phyloP scores from a whole-genome alignment of 2,113 vertebrate species.

The Barnardius zonarius region DNA sequence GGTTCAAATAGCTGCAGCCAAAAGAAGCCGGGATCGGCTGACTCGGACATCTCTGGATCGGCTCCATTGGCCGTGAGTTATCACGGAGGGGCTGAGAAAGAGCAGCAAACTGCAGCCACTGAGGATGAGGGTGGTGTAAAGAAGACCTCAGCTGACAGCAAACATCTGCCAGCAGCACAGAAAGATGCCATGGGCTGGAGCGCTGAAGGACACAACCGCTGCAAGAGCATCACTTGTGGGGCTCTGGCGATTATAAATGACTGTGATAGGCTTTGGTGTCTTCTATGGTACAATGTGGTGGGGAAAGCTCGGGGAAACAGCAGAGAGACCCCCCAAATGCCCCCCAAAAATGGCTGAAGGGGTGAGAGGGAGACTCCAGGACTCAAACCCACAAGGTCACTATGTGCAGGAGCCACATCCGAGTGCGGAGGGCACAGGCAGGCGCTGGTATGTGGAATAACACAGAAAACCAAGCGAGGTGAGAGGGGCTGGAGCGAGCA shows the following conservation, averaged over 20 bases:
- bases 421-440: neutral
- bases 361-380: neutral
- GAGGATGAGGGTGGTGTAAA: neutral
- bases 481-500: neutral
- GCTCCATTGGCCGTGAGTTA: neutral
- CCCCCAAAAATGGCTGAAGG: neutral
- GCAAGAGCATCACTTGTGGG: neutral
- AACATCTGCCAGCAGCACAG: too few species aligned
- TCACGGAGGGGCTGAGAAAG: neutral
- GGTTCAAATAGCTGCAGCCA: neutral
- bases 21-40: neutral
- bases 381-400: neutral
- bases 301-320: neutral
- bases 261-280: accelerated
- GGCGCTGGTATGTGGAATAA: neutral
- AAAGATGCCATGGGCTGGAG: neutral
- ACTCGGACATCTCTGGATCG: neutral
- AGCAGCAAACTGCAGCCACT: neutral
- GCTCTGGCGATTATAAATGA: neutral
- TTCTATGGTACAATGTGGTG: accelerated
- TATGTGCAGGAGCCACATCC: neutral
- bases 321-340: neutral
- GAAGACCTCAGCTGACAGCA: neutral
- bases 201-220: accelerated
- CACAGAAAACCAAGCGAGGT: neutral